Conservation (phyloP, 2,797 vertebrate species). For the Thripadectes ignobilis region DNA sequence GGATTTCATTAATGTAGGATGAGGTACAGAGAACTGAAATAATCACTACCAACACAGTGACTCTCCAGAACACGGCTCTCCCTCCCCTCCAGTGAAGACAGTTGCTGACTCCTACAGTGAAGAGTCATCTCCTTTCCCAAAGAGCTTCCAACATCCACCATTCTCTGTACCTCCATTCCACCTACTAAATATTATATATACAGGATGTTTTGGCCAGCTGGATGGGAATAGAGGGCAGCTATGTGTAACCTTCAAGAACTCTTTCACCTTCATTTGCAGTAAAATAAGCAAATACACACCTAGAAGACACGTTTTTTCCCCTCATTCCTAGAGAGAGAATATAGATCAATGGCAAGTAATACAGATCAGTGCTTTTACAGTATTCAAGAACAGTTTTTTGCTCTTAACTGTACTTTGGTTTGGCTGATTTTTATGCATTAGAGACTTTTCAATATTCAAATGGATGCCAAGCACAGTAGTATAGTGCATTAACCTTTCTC, state of each 20-base stretch:
- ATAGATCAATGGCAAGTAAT: background rate
- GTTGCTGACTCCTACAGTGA: background rate
- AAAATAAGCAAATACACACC: background rate
- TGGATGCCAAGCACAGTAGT: slow-evolving; percentile 50
- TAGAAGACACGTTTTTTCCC: background rate
- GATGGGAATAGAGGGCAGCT: background rate
- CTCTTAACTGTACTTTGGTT: slow-evolving; percentile 3
- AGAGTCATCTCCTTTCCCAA: background rate
- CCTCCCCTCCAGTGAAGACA: background rate
- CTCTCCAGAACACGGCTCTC: background rate
- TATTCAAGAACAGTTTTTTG: slow-evolving; percentile 1
- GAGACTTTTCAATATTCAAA: slow-evolving; percentile 56
- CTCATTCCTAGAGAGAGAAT: background rate
- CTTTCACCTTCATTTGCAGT: background rate
- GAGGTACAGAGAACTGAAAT: background rate
- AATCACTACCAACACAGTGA: background rate
- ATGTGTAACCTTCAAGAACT: background rate
- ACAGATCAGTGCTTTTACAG: background rate
- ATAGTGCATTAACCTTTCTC: slow-evolving; percentile 64
- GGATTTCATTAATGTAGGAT: background rate
- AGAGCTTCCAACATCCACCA: background rate
- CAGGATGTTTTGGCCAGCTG: background rate
- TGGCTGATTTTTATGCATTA: slow-evolving; percentile 53
- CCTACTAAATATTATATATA: background rate
- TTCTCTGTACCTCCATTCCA: rapidly evolving